Evolutionary conservation across 2,888 invertebrate species (phyloP).

Genomic region (Pardosa pseudoannulata): DNA sequence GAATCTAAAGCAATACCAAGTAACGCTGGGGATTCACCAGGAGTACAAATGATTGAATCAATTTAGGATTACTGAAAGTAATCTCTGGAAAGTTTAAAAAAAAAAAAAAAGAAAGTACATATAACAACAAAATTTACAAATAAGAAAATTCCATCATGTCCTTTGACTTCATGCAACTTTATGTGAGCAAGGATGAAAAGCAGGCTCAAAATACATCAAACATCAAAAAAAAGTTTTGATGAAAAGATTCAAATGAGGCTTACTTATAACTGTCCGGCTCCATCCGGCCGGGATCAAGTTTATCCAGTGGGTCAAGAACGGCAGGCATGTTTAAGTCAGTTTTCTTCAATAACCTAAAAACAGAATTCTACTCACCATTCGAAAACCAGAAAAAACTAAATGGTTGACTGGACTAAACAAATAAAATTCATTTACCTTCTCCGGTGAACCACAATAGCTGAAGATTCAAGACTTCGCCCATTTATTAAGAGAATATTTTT

Average conservation of each 20-base stretch:
- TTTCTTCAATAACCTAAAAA: not conserved
- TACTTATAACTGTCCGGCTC: slow-evolving; percentile 5
- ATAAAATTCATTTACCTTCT: not conserved
- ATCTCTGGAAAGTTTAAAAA: too few relatives aligned
- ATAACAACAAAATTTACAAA: too few relatives aligned
- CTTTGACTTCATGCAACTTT: too few relatives aligned
- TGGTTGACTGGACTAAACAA: not conserved
- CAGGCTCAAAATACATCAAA: not conserved
- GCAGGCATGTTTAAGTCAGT: not conserved
- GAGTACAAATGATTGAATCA: too few relatives aligned
- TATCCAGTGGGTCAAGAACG: not conserved
- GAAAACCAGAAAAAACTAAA: not conserved
- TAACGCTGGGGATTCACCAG: too few relatives aligned
- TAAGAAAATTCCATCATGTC: too few relatives aligned
- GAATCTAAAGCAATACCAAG: too few relatives aligned
- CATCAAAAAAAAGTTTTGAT: not conserved
- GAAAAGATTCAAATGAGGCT: not conserved
- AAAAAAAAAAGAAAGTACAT: too few relatives aligned
- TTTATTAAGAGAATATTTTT: too few relatives aligned
- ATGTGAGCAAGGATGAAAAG: not conserved
- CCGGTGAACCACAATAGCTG: not conserved
- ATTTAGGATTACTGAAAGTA: too few relatives aligned
- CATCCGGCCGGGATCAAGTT: not conserved
- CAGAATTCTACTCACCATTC: not conserved
- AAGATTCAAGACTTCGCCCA: too few relatives aligned